Base-by-base conservation (phyloP, 2,113 vertebrate species). In the Dunckerocampus dactyliophorus region DNA sequence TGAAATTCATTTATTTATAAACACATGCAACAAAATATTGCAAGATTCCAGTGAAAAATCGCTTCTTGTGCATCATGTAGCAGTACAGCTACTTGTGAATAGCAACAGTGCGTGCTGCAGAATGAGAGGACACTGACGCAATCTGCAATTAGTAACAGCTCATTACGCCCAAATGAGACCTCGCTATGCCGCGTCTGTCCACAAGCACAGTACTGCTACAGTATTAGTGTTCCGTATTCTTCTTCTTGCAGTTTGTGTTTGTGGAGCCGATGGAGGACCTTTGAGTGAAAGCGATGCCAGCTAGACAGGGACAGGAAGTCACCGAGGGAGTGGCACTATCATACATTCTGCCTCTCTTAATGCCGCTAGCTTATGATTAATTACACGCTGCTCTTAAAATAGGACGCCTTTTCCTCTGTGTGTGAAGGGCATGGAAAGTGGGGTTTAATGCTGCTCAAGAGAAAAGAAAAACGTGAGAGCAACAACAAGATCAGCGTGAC, bases 101-200 rank as follows among this genome's bases (percentile, higher is more conserved):
- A n/a, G 24, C 24, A 28, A 28, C n/a, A n/a, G n/a, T n/a, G n/a
- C n/a, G n/a, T n/a, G n/a, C 24, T 53, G 65, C 12, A 53, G 62
- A 66, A 74, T 66, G 71, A 80, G 2, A 77, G 78, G 72, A 83
- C 79, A 82, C 76, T 76, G 76, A 86, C 88, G 82, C 75, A 69
- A 82, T 80, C 74, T 72, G 75, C 68, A 74, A 87, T 89, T 90
- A 88, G 83, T 81, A 77, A 85, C 73, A 59, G 82, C 84, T 79
- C 88, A 85, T 84, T 87, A 80, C 68, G 69, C 80, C 75, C 83
- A 80, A 86, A 75, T 67, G 71, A 79, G 72, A 71, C 65, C 8
- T 59, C 63, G 67, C 62, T 85, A 52, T 68, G 63, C 56, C 47
- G 84, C 82, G 81, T 84, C 85, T 83, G 83, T 60, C 74, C 43